Evolutionary conservation across 2,113 vertebrate genomes (phyloP).

Genomic region (Pachycephala philippinensis): DNA sequence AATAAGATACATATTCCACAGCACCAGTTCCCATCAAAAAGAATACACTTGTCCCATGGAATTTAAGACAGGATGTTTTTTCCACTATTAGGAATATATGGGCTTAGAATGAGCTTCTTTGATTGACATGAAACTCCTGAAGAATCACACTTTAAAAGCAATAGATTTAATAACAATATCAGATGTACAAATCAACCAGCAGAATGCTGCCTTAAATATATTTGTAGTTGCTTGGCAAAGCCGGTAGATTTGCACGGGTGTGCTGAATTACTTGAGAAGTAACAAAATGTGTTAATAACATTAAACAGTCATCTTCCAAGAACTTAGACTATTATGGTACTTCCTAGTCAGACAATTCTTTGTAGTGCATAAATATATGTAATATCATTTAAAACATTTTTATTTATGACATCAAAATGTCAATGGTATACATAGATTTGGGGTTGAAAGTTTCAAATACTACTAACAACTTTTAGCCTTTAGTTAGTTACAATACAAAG

Average conservation of each 20-base stretch:
- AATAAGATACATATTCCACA: neutral
- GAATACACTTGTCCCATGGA: neutral
- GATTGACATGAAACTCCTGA: neutral
- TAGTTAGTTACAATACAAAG: neutral
- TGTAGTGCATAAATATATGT: neutral
- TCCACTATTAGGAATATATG: neutral
- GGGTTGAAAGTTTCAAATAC: neutral
- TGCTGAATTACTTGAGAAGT: neutral
- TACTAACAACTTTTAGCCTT: neutral
- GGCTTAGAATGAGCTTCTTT: neutral
- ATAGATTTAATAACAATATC: constrained; percentile 10
- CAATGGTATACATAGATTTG: neutral
- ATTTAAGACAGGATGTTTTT: neutral
- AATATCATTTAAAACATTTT: neutral
- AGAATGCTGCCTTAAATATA: neutral
- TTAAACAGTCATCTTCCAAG: neutral
- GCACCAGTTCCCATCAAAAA: neutral
- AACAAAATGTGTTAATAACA: neutral
- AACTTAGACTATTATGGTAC: neutral
- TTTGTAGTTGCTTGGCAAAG: neutral
- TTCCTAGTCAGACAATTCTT: neutral
- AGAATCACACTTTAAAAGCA: neutral
- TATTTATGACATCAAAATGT: neutral
- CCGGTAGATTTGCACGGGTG: neutral
- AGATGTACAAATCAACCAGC: neutral